Conservation (phyloP, 2,113 vertebrate genomes). For the Xenus cinereus region DNA sequence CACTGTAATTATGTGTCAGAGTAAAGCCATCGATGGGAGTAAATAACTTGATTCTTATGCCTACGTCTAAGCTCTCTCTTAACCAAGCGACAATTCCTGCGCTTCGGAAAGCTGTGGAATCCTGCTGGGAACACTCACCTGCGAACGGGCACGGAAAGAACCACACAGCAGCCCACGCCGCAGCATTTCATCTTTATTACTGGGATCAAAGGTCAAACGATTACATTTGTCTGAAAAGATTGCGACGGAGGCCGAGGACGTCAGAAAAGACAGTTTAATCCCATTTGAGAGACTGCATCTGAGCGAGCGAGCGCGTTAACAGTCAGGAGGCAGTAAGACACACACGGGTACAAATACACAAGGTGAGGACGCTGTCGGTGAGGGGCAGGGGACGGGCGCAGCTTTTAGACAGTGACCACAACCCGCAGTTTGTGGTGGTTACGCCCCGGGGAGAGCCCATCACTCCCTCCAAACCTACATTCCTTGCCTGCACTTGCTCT, state of each 20-base stretch:
- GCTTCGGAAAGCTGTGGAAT: background rate
- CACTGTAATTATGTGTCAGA: background rate
- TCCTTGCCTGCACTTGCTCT: background rate
- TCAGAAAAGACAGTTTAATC: background rate
- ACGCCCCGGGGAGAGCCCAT: fast-evolving
- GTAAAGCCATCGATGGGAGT: background rate
- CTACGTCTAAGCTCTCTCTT: fast-evolving
- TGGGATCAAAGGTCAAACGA: conserved; percentile 18
- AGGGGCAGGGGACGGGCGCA: fast-evolving
- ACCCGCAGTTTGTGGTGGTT: background rate
- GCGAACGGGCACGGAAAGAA: background rate
- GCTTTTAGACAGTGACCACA: background rate
- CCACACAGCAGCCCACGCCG: background rate
- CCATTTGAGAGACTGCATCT: background rate
- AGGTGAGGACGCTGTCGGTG: background rate
- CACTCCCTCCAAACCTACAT: background rate
- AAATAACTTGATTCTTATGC: background rate
- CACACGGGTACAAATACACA: background rate
- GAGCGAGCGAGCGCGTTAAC: background rate
- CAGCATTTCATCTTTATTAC: conserved; percentile 49
- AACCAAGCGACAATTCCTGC: fast-evolving
- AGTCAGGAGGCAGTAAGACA: background rate
- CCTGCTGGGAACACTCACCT: background rate
- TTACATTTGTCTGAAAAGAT: conserved; percentile 13
- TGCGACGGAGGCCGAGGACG: background rate